Evolutionary conservation across 2,888 invertebrate genomes (phyloP), one percentile per base, ranked within the genome.

Genomic region (Caenorhabditis uteleia): DNA sequence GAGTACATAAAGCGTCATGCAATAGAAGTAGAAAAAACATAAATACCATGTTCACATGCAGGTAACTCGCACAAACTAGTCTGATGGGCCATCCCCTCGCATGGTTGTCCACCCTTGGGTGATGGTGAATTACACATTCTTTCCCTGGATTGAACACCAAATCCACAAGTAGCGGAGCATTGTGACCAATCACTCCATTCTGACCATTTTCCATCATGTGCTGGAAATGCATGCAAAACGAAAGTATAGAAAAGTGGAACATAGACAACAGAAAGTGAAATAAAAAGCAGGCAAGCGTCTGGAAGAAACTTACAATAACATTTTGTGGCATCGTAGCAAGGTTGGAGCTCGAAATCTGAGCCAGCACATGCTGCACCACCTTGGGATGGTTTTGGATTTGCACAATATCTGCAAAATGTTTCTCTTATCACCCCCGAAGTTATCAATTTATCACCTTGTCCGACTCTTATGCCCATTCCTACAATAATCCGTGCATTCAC

Each of bases 261-360:
- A 16, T 25, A 45, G n/a, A 3, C 12, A 46, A 38, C 3, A 34
- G 5, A 47, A 47, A 20, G 25, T 4, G 27, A 1, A 23, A 21
- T 31, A 10, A 23, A 42, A 42, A 44, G 12, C 44, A 23, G 21
- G 23, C 44, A 25, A 4, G 25, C 44, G n/a, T n/a, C n/a, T 27
- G 21, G n/a, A 1, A 12, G 16, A 33, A 27, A 68, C 77, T 77
- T 46, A 77, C 77, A 77, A 44, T 72, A 61, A 57, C 80, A 82
- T 27, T 57, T 61, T 1, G 58, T 38, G 1, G 72, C 58, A 38
- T 78, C 77, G 21, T 58, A 59, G 45, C 82, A 82, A 2, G 77
- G 68, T 46, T 77, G 70, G 40, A 80, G 59, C 55, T 83, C 83
- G 61, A 83, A 83, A 53, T 83, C 83, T 4, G 71, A 70, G 8